Percentiles rank a stretch among this genome's conserved stretches.
phyloP scores from a whole-genome alignment of 2,113 vertebrate species.

The Salvator merianae region DNA sequence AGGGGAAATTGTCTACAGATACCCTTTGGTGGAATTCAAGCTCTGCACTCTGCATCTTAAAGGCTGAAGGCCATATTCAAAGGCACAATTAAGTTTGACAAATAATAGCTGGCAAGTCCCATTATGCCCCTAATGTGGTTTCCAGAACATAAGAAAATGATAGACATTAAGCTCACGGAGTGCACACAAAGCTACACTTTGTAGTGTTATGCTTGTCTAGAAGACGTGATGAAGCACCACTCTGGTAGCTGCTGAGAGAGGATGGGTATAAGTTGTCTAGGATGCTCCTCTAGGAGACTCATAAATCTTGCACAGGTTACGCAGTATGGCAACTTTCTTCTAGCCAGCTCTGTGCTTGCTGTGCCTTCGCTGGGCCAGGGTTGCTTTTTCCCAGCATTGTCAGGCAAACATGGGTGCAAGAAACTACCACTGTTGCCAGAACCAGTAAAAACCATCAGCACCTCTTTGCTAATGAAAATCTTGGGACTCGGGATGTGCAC shows the following conservation, averaged over 20 bases:
- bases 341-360: conserved; percentile 38
- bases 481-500: too few species aligned
- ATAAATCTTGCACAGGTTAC: conserved; percentile 42
- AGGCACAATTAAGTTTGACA: conserved; percentile 50
- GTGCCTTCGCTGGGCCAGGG: background rate
- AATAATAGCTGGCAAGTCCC: conserved; percentile 43
- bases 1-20: background rate
- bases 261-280: conserved; percentile 11
- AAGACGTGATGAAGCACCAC: conserved; percentile 25
- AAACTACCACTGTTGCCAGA: background rate
- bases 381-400: background rate
- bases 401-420: background rate
- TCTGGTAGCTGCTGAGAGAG: accelerated
- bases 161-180: conserved; percentile 52
- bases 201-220: conserved; percentile 50
- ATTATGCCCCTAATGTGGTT: conserved; percentile 58
- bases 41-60: conserved; percentile 54
- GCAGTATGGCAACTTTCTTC: conserved; percentile 36
- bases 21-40: conserved; percentile 50
- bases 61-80: conserved; percentile 60
- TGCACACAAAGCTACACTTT: conserved; percentile 44
- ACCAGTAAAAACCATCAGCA: too few species aligned
- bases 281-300: background rate
- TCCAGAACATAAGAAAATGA: conserved; percentile 55
- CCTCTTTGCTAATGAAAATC: too few species aligned